phyloP scores from a whole-genome alignment of 2,888 invertebrate genomes.

The Orchestes rusci region DNA sequence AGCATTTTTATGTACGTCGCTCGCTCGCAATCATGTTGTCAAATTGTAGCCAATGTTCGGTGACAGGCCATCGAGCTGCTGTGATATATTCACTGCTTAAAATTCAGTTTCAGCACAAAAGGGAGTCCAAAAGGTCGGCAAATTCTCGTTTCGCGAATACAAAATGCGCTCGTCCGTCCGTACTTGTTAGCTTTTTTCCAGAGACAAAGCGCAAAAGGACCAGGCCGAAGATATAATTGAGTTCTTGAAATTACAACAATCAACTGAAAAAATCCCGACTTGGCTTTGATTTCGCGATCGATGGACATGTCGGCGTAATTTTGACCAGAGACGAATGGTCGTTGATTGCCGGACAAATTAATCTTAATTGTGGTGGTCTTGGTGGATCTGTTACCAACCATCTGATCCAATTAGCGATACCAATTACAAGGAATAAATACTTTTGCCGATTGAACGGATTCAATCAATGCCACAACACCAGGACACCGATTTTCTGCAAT shows the following conservation, averaged over 20 bases:
- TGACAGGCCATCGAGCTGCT: slow-evolving; percentile 37
- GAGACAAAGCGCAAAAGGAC: slow-evolving; percentile 12
- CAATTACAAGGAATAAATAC: too few species aligned
- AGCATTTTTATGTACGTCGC: slow-evolving; percentile 29
- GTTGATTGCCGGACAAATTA: too few species aligned
- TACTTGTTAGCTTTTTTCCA: slow-evolving; percentile 20
- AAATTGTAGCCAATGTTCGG: slow-evolving; percentile 37
- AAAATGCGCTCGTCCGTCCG: slow-evolving; percentile 27
- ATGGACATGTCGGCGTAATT: slow-evolving; percentile 7
- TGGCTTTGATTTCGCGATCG: slow-evolving; percentile 14
- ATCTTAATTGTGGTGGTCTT: too few species aligned
- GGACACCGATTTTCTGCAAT: too few species aligned
- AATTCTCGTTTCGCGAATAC: slow-evolving; percentile 29
- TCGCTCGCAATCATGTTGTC: slow-evolving; percentile 39
- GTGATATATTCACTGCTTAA: slow-evolving; percentile 39
- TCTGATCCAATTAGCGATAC: too few species aligned
- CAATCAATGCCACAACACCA: too few species aligned
- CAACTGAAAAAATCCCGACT: slow-evolving; percentile 11
- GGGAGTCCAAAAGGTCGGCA: slow-evolving; percentile 29
- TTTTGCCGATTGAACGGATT: too few species aligned
- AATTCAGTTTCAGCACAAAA: slow-evolving; percentile 36
- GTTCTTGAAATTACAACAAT: slow-evolving; percentile 20
- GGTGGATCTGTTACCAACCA: too few species aligned
- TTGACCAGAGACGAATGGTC: too few species aligned
- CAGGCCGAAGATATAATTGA: slow-evolving; percentile 19